A percentile compares a stretch with the other conserved stretches of the same genome.
phyloP scores from a whole-genome alignment of 2,888 invertebrate species.

The Pantelozetes paolii region DNA sequence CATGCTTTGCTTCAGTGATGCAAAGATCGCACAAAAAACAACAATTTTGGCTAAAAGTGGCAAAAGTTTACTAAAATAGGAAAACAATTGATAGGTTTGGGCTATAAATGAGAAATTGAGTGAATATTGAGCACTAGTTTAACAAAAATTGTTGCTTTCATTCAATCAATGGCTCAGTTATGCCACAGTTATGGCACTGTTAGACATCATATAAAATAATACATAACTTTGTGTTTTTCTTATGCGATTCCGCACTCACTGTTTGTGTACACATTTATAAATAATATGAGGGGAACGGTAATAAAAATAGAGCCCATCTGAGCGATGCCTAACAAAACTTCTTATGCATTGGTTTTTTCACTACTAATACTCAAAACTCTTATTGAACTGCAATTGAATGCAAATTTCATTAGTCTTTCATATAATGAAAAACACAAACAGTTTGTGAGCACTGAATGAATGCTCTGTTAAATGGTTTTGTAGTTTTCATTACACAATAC shows the following conservation, averaged over 20 bases:
- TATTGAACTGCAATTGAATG: conserved; percentile 23
- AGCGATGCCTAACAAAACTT: conserved; percentile 5
- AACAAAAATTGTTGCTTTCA: conserved; percentile 17
- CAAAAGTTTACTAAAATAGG: background rate
- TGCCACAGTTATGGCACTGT: no score
- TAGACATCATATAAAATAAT: background rate
- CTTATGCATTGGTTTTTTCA: conserved; percentile 9
- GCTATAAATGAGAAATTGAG: background rate
- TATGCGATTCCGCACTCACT: background rate
- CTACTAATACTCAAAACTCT: no score
- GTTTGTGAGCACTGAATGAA: conserved; percentile 10
- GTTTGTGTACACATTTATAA: conserved; percentile 35
- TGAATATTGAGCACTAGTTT: background rate
- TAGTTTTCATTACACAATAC: background rate
- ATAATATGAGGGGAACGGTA: conserved; percentile 31
- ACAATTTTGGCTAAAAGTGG: background rate
- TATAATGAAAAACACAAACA: no score
- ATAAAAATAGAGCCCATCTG: conserved; percentile 26
- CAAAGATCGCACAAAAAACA: conserved; percentile 25
- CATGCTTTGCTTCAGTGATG: conserved; percentile 34
- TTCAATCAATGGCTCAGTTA: conserved; percentile 17
- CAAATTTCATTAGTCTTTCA: conserved; percentile 29
- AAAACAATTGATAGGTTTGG: background rate
- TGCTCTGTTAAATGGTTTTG: conserved; percentile 4
- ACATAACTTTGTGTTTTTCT: conserved; percentile 20